These are phyloP conservation scores for Scaptomyza caliginosa DNA, from an alignment of 2,888 invertebrate genomes.

Conservation along the genomic window DNA sequence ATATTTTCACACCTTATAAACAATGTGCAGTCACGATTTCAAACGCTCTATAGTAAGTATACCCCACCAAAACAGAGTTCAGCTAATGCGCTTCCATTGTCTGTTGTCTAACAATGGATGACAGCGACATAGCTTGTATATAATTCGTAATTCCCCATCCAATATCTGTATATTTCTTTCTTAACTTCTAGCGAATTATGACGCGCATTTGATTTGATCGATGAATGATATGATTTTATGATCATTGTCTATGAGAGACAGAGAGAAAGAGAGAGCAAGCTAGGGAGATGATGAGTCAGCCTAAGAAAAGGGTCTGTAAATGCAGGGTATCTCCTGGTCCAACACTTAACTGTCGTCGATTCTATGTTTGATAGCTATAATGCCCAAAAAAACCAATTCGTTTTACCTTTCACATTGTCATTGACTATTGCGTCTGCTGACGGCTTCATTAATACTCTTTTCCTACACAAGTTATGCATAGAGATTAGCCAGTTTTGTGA, in stretches of 20 bases:
- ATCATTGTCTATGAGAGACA: conserved; percentile 39
- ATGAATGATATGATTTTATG: conserved; percentile 75
- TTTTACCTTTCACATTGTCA: conserved; percentile 57
- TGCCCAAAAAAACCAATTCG: conserved; percentile 1
- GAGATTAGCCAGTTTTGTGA: conserved; percentile 46
- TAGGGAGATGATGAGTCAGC: conserved; percentile 74
- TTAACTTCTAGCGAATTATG: conserved; percentile 82
- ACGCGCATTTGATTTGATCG: conserved; percentile 72
- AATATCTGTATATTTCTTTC: conserved; percentile 29
- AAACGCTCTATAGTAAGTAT: conserved; percentile 37
- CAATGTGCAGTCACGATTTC: conserved; percentile 79
- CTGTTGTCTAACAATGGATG: conserved; percentile 40
- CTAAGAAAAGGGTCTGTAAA: background rate
- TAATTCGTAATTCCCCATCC: conserved; percentile 11
- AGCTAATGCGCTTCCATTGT: conserved; percentile 70
- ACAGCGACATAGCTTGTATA: conserved; percentile 26
- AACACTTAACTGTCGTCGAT: background rate
- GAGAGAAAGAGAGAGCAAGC: too few relatives aligned
- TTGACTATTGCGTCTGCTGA: conserved; percentile 70
- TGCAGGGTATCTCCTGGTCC: background rate
- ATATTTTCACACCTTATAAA: conserved; percentile 82
- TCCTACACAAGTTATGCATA: conserved; percentile 31
- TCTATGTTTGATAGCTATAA: conserved; percentile 21
- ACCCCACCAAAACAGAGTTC: conserved; percentile 22
- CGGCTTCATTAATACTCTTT: conserved; percentile 80